Base-by-base conservation (phyloP, 2,888 invertebrate genomes). In the Dryocosmus kuriphilus region DNA sequence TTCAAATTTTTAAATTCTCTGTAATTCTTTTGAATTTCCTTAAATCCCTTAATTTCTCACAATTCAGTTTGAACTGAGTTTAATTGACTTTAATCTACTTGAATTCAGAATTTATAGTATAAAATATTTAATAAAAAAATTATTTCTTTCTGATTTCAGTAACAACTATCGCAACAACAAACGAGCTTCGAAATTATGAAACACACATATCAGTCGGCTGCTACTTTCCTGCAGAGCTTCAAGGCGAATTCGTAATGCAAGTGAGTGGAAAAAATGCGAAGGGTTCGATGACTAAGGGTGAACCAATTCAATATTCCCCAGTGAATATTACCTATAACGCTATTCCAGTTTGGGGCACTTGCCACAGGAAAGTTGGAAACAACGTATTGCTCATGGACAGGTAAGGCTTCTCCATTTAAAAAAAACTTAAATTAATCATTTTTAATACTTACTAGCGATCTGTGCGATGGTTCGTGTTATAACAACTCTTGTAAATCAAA, bases 291-390 rank as follows among this genome's bases (percentile, higher is more conserved):
- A 91, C 90, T 81, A 82, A 75, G 77, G 82, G 78, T 75, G 93
- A 92, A 82, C 92, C 92, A 77, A 93, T 94, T 79, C 93, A 93
- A 82, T 95, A 95, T 87, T 94, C 93, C 76, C 90, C 92, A 74
- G 92, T 95, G 77, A 94, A 93, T 86, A 93, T 95, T 82, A 94
- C 93, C n/a, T 93, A 92, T 78, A 94, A 94, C 83, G 93, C 94
- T 38, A 94, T 95, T 85, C 94, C 94, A 9, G 93, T 94, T 77
- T 95, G 94, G 94, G 95, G 95, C 24, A 93, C 93, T 84, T 95
- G 95, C 85, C 93, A 94, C 86, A 92, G 92, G 81, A 92, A 94
- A 78, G 92, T 93, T 79, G 94, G 93, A 76, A 94, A 94, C 88
- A 94, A 94, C 86, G 93, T 94, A 83, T 93, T 95, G 74, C 92